Evolutionary conservation across 2,113 vertebrate species (phyloP), one percentile per base, ranked within the genome.

Genomic region (Cavia aperea): DNA sequence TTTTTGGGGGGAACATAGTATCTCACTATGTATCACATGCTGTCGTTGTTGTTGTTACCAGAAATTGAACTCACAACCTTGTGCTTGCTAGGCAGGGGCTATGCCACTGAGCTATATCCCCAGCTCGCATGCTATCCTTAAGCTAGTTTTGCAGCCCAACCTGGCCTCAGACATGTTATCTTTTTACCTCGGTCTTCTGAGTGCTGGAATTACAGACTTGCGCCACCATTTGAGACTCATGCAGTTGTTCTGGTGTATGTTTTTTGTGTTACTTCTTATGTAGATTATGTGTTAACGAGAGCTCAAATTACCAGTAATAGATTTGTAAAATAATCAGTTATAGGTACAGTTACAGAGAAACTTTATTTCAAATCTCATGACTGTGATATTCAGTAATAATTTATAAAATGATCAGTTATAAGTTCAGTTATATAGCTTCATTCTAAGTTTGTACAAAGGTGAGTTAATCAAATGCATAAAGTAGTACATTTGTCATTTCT

Each of bases 381-480:
- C n/a, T 39, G 14, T 68, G 33, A 2, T 54, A 51, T 68, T 39
- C 31, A 39, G 68, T 72, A 68, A 65, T 63, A 85, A 36, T 66
- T 79, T 79, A 65, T 54, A 88, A 81, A 86, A 43, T 93, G 51
- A 66, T 95, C 5, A 21, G 26, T 66, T 90, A 5, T 75, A 93
- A 82, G 43, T 79, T 51, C 10, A 65, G 29, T 70, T 78, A 14
- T 8, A 72, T 29, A 70, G 5, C 29, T 92, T 86, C 62, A 46
- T 88, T 75, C 58, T 86, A 36, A 4, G 14, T 77, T 51, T 82
- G 36, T 43, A 46, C 2, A 18, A 23, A 86, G 39, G 18, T 29
- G 15, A 86, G 16, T 89, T 77, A 62, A 73, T 94, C 23, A 62
- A 51, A 86, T 89, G 23, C 26, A 24, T 14, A 75, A 66, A 89